These are phyloP conservation scores for Micropoecilia bifurca DNA, from an alignment of 2,797 vertebrate genomes.

Conservation along the genomic window DNA sequence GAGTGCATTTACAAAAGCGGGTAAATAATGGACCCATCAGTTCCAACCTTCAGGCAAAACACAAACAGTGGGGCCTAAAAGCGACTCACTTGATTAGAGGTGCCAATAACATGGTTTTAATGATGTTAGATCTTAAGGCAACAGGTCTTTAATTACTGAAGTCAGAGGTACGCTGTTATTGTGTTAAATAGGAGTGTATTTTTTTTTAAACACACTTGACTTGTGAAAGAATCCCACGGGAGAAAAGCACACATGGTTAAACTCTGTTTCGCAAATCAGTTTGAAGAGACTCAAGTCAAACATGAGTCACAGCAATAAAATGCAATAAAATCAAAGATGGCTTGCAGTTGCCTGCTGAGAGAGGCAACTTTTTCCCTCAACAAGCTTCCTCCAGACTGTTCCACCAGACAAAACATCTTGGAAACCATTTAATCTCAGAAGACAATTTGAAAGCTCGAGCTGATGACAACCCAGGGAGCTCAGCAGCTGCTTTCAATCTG, in stretches of 20 bases:
- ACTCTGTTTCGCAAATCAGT: neutral
- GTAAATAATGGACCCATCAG: neutral
- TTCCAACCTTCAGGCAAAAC: neutral
- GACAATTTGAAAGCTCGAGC: conserved; percentile 44
- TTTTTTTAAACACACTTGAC: neutral
- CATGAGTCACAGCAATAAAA: conserved; percentile 5
- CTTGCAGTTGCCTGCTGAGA: conserved; percentile 30
- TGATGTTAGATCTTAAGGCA: neutral
- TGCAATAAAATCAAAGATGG: conserved; percentile 13
- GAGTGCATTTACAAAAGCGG: neutral
- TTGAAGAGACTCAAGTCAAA: neutral
- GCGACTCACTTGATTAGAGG: neutral
- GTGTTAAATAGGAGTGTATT: neutral
- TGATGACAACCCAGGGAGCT: conserved; percentile 55
- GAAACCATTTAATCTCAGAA: conserved; percentile 19
- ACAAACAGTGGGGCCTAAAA: neutral
- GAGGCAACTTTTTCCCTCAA: conserved; percentile 44
- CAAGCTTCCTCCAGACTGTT: conserved; percentile 39
- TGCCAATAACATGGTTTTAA: conserved; percentile 1
- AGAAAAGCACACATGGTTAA: neutral
- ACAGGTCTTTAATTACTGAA: conserved; percentile 8
- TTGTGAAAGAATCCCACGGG: neutral
- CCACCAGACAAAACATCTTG: conserved; percentile 35
- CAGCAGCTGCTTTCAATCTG: conserved; percentile 44
- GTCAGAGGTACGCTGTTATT: neutral